A percentile compares a stretch with the other conserved stretches of the same genome.
These are phyloP conservation scores for Rhinoderma darwinii DNA, from an alignment of 2,113 vertebrate genomes.

Conservation along the genomic window DNA sequence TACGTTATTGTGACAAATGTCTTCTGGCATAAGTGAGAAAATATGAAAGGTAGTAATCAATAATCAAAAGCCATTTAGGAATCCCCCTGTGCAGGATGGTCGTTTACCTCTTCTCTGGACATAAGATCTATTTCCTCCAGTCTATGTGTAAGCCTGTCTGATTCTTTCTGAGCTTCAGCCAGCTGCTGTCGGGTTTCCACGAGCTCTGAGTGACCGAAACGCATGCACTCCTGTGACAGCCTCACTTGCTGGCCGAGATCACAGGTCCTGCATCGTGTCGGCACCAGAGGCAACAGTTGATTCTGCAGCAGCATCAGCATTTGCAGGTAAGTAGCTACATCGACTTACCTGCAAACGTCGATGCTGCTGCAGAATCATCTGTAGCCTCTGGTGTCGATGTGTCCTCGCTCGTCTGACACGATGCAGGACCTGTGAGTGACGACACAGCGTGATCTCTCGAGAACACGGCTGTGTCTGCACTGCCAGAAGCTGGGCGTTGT, in stretches of 20 bases:
- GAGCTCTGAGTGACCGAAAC: constrained; percentile 71
- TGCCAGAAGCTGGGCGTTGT: too few species aligned
- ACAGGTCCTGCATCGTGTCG: too few species aligned
- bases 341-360: too few species aligned
- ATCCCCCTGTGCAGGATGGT: background rate
- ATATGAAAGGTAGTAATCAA: background rate
- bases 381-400: too few species aligned
- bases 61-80: background rate
- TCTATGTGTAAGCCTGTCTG: constrained; percentile 72
- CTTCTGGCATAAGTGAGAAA: background rate
- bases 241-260: constrained; percentile 75
- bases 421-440: too few species aligned
- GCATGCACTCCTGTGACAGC: constrained; percentile 72
- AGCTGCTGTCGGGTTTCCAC: constrained; percentile 69
- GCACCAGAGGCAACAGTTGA: too few species aligned
- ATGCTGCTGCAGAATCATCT: too few species aligned
- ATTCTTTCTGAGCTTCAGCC: constrained; percentile 67
- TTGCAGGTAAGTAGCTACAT: too few species aligned
- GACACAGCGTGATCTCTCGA: too few species aligned
- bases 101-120: constrained; percentile 77
- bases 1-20: background rate
- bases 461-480: too few species aligned
- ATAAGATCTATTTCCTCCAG: constrained; percentile 74
- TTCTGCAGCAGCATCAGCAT: too few species aligned
- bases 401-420: too few species aligned